A percentile compares a stretch with the other conserved stretches of the same genome.
phyloP scores from a whole-genome alignment of 2,113 vertebrate genomes.

The Chaetops frenatus region DNA sequence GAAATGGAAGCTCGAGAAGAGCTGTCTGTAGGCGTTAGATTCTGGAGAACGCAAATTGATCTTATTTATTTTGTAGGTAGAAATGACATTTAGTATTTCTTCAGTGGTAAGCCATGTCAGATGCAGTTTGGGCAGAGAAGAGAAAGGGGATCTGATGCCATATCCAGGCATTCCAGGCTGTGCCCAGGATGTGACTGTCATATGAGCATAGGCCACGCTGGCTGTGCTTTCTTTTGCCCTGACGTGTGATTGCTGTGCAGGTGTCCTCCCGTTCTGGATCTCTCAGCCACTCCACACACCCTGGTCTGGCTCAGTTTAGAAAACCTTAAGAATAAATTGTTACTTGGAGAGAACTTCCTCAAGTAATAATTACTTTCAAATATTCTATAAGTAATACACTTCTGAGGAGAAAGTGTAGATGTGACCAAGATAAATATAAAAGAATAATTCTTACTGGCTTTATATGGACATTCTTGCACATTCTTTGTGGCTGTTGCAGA shows the following conservation, averaged over 20 bases:
- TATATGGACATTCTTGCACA: not conserved
- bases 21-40: not conserved
- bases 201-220: not conserved
- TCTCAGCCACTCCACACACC: not conserved
- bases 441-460: not conserved
- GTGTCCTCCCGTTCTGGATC: not conserved
- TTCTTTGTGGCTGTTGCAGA: not conserved
- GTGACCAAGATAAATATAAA: not conserved
- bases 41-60: not conserved
- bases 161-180: not conserved
- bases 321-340: not conserved
- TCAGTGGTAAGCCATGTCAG: not conserved
- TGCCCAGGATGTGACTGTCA: not conserved
- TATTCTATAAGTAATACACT: not conserved
- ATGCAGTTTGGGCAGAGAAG: not conserved
- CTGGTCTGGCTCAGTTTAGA: not conserved
- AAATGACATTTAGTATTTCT: not conserved
- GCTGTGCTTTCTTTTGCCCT: not conserved
- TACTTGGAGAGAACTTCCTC: not conserved
- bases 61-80: not conserved
- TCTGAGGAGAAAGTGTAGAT: not conserved
- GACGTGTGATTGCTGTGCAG: not conserved
- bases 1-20: not conserved
- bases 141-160: not conserved
- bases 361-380: not conserved